phyloP scores from a whole-genome alignment of 2,888 invertebrate genomes.

The Drosophila multiciliata region DNA sequence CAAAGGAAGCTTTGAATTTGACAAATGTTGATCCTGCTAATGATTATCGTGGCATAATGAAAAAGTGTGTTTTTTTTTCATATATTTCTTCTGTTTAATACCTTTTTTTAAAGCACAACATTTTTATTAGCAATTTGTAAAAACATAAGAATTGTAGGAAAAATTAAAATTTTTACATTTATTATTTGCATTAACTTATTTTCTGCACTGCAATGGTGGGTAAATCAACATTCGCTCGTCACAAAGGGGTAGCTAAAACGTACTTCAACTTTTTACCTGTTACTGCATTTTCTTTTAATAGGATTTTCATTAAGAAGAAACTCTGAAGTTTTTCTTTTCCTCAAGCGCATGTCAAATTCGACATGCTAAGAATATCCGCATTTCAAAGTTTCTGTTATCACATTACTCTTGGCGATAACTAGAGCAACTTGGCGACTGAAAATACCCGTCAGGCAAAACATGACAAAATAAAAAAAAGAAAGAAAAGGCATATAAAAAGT shows the following conservation, averaged over 20 bases:
- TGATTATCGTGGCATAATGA: constrained; percentile 37
- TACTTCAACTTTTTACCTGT: background rate
- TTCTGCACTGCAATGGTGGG: background rate
- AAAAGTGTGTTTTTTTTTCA: background rate
- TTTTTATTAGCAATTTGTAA: constrained; percentile 10
- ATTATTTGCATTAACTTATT: background rate
- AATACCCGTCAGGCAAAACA: constrained; percentile 48
- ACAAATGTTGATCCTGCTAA: constrained; percentile 37
- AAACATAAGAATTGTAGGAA: background rate
- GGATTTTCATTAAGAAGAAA: constrained; percentile 17
- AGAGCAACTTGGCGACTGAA: constrained; percentile 48
- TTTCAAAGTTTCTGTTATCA: constrained; percentile 50
- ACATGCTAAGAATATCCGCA: constrained; percentile 37
- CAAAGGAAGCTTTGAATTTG: constrained; percentile 10
- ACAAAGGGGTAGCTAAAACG: background rate
- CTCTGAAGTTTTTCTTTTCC: constrained; percentile 1
- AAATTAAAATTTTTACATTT: background rate
- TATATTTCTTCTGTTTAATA: background rate
- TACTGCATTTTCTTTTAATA: constrained; percentile 11
- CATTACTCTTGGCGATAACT: constrained; percentile 63
- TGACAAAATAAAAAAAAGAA: constrained; percentile 19
- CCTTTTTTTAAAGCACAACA: background rate
- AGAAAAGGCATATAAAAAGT: constrained; percentile 34
- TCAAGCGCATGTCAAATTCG: constrained; percentile 33
- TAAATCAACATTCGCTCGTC: background rate